These are phyloP conservation scores for Salarias fasciatus DNA, from an alignment of 2,797 vertebrate genomes.

Conservation along the genomic window DNA sequence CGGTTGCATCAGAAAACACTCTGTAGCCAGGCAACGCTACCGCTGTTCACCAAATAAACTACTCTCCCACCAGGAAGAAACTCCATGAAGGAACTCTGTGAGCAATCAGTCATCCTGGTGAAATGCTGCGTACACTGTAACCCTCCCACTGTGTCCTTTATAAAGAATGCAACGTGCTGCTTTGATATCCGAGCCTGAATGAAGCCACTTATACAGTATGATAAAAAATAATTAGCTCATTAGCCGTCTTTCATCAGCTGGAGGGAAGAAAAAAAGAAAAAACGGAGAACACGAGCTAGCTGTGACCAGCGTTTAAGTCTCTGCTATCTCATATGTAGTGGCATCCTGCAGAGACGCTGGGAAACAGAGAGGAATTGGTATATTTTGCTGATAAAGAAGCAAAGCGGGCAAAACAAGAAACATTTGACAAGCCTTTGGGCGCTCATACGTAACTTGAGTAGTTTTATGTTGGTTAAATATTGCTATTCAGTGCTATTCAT, in stretches of 20 bases:
- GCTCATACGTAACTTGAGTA: slow-evolving; percentile 33
- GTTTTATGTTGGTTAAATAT: slow-evolving; percentile 32
- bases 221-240: slow-evolving; percentile 40
- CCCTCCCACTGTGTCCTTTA: background rate
- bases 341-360: slow-evolving; percentile 9
- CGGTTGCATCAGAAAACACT: slow-evolving; percentile 42
- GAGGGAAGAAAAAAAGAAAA: background rate
- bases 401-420: slow-evolving; percentile 4
- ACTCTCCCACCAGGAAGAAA: slow-evolving; percentile 22
- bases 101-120: too few relatives aligned
- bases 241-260: slow-evolving; percentile 29
- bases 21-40: slow-evolving; percentile 34
- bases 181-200: slow-evolving; percentile 20
- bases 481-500: slow-evolving; percentile 36
- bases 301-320: slow-evolving; percentile 22
- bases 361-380: slow-evolving; percentile 20
- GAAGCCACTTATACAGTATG: slow-evolving; percentile 15
- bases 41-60: slow-evolving; percentile 38
- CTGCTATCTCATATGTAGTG: background rate
- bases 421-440: slow-evolving; percentile 13
- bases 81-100: background rate
- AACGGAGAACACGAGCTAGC: slow-evolving; percentile 6
- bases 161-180: background rate
- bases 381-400: slow-evolving; percentile 1
- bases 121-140: background rate